phyloP scores from a whole-genome alignment of 1,140 invertebrate genomes.

The Theocolax elegans region DNA sequence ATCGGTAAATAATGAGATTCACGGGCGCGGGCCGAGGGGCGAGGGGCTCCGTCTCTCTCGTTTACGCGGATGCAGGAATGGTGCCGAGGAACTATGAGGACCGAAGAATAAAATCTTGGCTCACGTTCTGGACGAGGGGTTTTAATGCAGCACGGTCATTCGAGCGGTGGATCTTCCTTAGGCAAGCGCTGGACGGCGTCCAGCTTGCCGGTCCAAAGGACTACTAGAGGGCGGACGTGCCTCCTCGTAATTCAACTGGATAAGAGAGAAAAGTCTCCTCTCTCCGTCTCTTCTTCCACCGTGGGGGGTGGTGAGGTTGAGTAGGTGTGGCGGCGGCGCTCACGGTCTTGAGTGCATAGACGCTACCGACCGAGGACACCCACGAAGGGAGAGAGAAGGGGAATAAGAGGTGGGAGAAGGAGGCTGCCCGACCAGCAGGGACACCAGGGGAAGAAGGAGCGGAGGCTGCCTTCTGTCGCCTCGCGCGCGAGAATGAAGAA shows the following conservation, averaged over 20 bases:
- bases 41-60: neutral
- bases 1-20: conserved; percentile 23
- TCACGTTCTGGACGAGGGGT: conserved; percentile 43
- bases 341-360: neutral
- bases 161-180: conserved; percentile 40
- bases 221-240: conserved; percentile 54
- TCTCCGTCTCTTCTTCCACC: neutral
- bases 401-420: neutral
- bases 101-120: conserved; percentile 42
- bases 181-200: conserved; percentile 50
- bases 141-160: conserved; percentile 50
- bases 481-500: conserved; percentile 49
- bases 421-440: too few relatives aligned
- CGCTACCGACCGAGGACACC: too few relatives aligned
- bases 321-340: conserved; percentile 8
- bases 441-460: conserved; percentile 2
- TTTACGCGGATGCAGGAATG: neutral
- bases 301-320: neutral
- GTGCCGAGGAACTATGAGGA: too few relatives aligned
- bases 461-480: conserved; percentile 32
- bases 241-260: conserved; percentile 58
- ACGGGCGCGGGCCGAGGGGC: neutral
- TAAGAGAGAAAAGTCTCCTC: conserved; percentile 49
- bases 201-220: conserved; percentile 39
- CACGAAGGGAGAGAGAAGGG: neutral